Evolutionary conservation across 2,113 vertebrate genomes (phyloP), one percentile per base, ranked within the genome.

Genomic region (Suricata suricatta): DNA sequence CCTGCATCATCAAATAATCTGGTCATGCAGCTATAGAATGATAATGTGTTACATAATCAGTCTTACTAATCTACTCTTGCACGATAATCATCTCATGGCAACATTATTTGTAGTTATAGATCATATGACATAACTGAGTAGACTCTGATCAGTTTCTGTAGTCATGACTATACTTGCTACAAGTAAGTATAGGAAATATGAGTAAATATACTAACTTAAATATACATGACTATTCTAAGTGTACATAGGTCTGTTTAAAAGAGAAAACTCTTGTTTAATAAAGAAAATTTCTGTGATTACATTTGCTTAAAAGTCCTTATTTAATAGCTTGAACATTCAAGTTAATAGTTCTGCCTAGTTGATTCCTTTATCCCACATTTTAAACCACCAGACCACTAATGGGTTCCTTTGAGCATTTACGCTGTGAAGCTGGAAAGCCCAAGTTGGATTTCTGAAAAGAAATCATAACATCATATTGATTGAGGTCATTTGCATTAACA

Each of bases 401-500:
- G 41, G 96, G 81, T 92, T 96, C 74, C 38, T 76, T 93, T 95
- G 84, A 98, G 35, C 63, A 94, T 93, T 84, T 85, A 84, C 88
- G 97, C 86, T 92, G 92, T 71, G 92, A 97, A 97, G 69, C 90
- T 95, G 25, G 54, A 71, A 86, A 97, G 82, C 93, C 68, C 54
- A 84, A 92, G 86, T 71, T 50, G 96, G 81, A 83, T 72, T 97
- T 98, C 94, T 82, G 88, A 17, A 54, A 54, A 60, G 3, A 95
- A 79, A 74, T 98, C 52, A 81, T 96, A 96, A 69, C 44, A 76
- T 97, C 92, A 97, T 96, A 92, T 83, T 96, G 95, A 98, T 82
- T 97, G 96, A 93, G 89, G 93, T 97, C 31, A 96, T 98, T 98
- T 97, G 90, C 82, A 98, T 98, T 97, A 98, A 97, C 96, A 98